A percentile compares a stretch with the other conserved stretches of the same genome.
Conservation (phyloP, 2,888 invertebrate species). For the Apamea sordens region DNA sequence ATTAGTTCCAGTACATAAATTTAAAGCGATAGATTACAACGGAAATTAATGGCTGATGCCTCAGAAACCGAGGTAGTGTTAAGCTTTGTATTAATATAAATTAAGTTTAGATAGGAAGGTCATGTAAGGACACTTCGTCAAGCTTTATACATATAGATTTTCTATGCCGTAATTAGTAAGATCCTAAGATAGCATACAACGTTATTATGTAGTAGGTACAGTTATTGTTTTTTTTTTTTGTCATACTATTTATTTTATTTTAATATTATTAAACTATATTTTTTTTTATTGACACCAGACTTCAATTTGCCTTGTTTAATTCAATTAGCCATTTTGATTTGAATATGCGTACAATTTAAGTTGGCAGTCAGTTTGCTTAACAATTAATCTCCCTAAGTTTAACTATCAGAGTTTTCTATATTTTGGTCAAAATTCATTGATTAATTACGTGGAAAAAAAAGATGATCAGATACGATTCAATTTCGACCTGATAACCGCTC, state of each 20-base stretch:
- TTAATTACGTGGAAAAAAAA: neutral
- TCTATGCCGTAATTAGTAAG: neutral
- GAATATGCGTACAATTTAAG: neutral
- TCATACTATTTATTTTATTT: too few species aligned
- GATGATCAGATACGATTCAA: neutral
- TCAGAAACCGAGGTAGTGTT: conserved; percentile 4
- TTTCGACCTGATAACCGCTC: neutral
- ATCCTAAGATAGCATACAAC: neutral
- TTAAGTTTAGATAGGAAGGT: neutral
- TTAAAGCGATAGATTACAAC: conserved; percentile 26
- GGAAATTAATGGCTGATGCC: conserved; percentile 39
- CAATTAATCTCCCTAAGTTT: neutral
- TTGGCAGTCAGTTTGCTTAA: neutral
- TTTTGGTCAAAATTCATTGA: neutral
- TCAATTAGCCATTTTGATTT: neutral
- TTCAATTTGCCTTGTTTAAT: too few species aligned
- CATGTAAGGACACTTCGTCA: neutral
- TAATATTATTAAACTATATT: neutral
- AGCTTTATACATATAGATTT: neutral
- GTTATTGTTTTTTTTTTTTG: neutral
- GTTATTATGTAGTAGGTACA: neutral
- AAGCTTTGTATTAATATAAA: neutral
- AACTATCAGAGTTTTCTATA: too few species aligned
- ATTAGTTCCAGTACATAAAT: conserved; percentile 42
- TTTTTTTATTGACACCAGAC: neutral